Evolutionary conservation across 2,797 vertebrate species (phyloP), one percentile per base, ranked within the genome.

Genomic region (Coluber constrictor): DNA sequence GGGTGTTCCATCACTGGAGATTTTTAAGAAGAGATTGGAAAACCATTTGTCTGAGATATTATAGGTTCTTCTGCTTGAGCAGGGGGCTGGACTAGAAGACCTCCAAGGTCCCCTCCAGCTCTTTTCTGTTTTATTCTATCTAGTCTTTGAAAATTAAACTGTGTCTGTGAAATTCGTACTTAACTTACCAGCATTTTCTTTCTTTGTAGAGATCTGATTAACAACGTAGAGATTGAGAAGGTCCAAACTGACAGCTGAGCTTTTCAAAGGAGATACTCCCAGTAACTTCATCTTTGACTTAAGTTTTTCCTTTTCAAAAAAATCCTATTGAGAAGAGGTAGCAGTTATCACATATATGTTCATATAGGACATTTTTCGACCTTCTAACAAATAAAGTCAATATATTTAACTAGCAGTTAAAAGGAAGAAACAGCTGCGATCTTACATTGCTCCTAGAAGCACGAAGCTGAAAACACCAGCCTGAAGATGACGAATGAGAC

Each of bases 121-220:
- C 55, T 15, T 4, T 55, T 55, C 54, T 55, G 12, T 55, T 55
- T 12, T 13, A 55, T 55, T 55, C 37, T 37, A 37, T 27, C 83
- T 87, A 94, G 92, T 89, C 90, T 18, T 94, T 60, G 91, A 90
- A 95, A 54, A 55, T 43, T 92, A 87, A 94, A 95, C 86, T 57
- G 51, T 93, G 56, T 88, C 61, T 16, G 70, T 63, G 92, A 88
- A 91, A 18, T 79, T 23, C 13, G 27, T 25, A 37, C 32, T 47
- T 88, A 51, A 94, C 97, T 98, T 97, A 99, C 99, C 98, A 55
- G 93, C 94, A 56, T 66, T 96, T 37, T 97, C 96, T 95, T 98
- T 99, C 95, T 98, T 99, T 90, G 97, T 94, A 60, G 99, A 98
- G 94, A 99, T 98, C 97, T 99, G 98, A 96, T 99, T 99, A 95